phyloP scores from a whole-genome alignment of 2,797 vertebrate genomes.

The Alosa sapidissima region DNA sequence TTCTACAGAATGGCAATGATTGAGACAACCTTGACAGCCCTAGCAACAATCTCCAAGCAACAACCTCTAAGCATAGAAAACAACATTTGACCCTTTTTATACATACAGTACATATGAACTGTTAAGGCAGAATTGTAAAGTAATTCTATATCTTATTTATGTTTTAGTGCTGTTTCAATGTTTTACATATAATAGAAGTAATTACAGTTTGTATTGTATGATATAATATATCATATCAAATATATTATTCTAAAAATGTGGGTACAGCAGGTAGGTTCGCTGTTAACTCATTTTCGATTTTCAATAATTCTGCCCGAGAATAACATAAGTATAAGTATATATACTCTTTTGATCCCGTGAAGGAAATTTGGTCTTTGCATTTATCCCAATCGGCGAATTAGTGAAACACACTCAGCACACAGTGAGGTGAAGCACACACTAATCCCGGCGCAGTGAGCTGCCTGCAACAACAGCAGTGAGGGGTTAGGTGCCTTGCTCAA shows the following conservation, averaged over 20 bases:
- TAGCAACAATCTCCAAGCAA: conserved; percentile 1
- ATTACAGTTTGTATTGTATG: too few species aligned
- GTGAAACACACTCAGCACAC: too few species aligned
- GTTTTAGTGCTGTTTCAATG: not conserved
- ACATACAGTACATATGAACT: not conserved
- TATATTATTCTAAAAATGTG: too few species aligned
- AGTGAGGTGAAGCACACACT: too few species aligned
- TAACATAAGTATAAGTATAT: too few species aligned
- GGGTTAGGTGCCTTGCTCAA: too few species aligned
- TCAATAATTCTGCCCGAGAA: not conserved
- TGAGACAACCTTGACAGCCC: conserved; percentile 5
- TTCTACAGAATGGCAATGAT: not conserved
- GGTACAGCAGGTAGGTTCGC: not conserved
- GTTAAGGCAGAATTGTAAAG: not conserved
- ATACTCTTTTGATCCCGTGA: too few species aligned
- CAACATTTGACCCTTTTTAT: not conserved
- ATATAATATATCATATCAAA: too few species aligned
- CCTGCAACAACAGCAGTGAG: too few species aligned
- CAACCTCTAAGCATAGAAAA: not conserved
- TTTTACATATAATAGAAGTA: not conserved
- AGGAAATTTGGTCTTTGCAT: too few species aligned
- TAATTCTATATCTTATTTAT: not conserved
- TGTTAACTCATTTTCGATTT: not conserved
- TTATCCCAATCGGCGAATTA: too few species aligned
- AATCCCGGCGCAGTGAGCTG: too few species aligned